A percentile compares a stretch with the other conserved stretches of the same genome.
Conservation (phyloP, 1,140 invertebrate species). For the Pemphigus obesinymphae region DNA sequence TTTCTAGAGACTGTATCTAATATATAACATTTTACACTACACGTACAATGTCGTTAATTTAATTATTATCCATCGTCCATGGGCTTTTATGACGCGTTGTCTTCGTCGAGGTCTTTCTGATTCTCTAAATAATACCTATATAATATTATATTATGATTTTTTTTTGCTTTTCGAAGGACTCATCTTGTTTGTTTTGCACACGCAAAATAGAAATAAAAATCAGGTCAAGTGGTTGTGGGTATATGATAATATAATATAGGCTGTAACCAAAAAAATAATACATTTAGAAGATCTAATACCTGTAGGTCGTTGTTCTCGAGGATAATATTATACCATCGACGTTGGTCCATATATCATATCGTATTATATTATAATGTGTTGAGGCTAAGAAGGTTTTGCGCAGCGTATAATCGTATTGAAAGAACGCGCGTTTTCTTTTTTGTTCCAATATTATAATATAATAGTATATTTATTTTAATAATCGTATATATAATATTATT, state of each 20-base stretch:
- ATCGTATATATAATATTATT: too few species aligned
- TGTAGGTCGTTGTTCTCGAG: constrained; percentile 24
- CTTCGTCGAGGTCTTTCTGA: background rate
- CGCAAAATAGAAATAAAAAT: constrained; percentile 18
- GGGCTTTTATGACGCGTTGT: constrained; percentile 25
- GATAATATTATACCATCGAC: background rate
- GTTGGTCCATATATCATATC: background rate
- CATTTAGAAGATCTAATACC: background rate
- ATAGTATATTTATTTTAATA: too few species aligned
- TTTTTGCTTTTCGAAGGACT: constrained; percentile 35
- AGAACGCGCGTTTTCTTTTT: too few species aligned
- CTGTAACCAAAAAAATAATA: constrained; percentile 13
- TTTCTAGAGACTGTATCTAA: background rate
- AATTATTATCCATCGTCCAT: constrained; percentile 36
- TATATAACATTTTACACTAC: background rate
- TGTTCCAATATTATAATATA: too few species aligned
- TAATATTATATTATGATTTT: background rate
- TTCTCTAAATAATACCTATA: background rate
- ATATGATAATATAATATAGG: too few species aligned
- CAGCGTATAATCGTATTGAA: too few species aligned
- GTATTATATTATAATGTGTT: background rate
- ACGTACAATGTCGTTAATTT: constrained; percentile 27
- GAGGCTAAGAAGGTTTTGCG: too few species aligned
- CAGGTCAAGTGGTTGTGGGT: constrained; percentile 25
- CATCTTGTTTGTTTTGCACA: constrained; percentile 20